Evolutionary conservation across 2,888 invertebrate species (phyloP).

Genomic region (Ditula angustiorana): DNA sequence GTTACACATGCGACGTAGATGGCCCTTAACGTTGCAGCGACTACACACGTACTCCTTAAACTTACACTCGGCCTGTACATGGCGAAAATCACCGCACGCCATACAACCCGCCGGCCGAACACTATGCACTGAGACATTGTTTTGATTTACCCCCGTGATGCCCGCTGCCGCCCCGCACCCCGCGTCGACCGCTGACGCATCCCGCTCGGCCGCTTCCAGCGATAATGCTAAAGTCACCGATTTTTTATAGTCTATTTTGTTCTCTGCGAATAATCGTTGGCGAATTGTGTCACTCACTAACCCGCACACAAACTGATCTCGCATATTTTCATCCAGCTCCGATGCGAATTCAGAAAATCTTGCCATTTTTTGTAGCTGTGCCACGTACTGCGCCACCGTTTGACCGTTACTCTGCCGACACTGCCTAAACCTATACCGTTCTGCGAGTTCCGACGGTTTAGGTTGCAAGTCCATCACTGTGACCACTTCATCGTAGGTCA

Average conservation of each 20-base stretch:
- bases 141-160: background rate
- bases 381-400: constrained; percentile 4
- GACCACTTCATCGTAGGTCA: background rate
- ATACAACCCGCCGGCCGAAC: background rate
- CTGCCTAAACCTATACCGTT: background rate
- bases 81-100: constrained; percentile 2
- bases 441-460: background rate
- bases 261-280: background rate
- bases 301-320: background rate
- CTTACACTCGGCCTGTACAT: background rate
- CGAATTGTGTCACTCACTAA: background rate
- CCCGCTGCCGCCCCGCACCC: background rate
- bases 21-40: background rate
- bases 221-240: background rate
- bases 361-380: constrained; percentile 1
- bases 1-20: background rate
- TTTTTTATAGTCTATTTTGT: background rate
- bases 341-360: background rate
- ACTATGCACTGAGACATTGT: background rate
- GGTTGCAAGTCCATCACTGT: background rate
- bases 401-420: constrained; percentile 4
- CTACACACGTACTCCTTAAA: constrained; percentile 4
- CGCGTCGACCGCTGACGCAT: constrained; percentile 2
- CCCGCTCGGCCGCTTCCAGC: constrained; percentile 2
- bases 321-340: constrained; percentile 1